These are phyloP conservation scores for Porphyrio hochstetteri DNA, from an alignment of 2,113 vertebrate species.

Conservation along the genomic window DNA sequence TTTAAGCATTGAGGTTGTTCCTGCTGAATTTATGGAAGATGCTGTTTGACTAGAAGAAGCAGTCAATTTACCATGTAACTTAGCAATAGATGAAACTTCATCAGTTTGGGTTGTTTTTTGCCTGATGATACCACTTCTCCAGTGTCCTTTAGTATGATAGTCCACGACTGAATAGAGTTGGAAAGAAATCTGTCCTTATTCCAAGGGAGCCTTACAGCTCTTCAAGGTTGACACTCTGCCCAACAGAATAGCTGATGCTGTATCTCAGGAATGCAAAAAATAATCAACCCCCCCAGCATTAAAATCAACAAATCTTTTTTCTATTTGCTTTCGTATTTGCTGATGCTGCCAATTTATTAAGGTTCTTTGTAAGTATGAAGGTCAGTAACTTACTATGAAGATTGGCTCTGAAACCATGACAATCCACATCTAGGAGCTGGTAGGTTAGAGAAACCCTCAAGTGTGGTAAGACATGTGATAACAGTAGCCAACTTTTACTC, in stretches of 20 bases:
- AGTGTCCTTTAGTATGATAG: neutral
- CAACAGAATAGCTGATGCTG: neutral
- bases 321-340: neutral
- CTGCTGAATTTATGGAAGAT: neutral
- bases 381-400: neutral
- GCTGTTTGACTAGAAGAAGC: neutral
- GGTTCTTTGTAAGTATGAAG: neutral
- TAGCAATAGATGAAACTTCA: neutral
- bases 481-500: neutral
- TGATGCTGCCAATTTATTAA: neutral
- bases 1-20: neutral
- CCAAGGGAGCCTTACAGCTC: neutral
- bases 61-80: neutral
- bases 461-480: neutral
- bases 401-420: neutral
- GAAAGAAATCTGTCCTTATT: neutral
- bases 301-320: neutral
- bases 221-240: neutral
- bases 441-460: neutral
- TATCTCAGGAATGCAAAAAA: neutral
- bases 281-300: neutral
- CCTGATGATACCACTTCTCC: neutral
- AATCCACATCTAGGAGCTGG: neutral
- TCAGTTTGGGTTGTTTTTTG: neutral
- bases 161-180: neutral